Evolutionary conservation across 2,113 vertebrate species (phyloP).

Genomic region (Falco punctatus): DNA sequence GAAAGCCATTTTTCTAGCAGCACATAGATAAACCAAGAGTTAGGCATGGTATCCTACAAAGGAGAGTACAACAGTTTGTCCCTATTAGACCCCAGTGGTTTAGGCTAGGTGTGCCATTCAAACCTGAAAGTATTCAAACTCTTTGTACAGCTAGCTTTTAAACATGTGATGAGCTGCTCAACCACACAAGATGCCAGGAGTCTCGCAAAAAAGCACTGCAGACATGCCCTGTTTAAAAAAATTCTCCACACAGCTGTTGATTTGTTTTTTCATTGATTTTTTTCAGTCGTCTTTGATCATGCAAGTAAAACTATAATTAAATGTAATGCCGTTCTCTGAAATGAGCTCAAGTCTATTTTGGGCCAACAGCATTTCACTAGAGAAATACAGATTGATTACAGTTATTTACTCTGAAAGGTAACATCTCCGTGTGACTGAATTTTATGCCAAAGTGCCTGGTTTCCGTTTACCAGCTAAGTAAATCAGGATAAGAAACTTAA

Average conservation of each 20-base stretch:
- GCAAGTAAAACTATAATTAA: neutral
- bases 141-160: neutral
- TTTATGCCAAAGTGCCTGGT: conserved; percentile 46
- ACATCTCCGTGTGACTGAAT: neutral
- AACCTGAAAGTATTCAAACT: neutral
- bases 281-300: neutral
- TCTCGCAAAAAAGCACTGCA: neutral
- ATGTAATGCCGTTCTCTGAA: neutral
- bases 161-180: neutral
- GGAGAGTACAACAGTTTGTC: neutral
- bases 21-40: neutral
- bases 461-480: conserved; percentile 45
- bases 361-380: neutral
- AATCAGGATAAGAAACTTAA: conserved; percentile 47
- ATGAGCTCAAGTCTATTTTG: neutral
- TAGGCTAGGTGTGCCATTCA: neutral
- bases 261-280: neutral
- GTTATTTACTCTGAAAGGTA: neutral
- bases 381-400: neutral
- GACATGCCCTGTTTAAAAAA: neutral
- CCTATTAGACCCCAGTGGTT: neutral
- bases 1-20: conserved; percentile 53
- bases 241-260: neutral
- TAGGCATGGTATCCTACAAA: neutral
- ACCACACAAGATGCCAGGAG: neutral